These are phyloP conservation scores for Malurus melanocephalus DNA, from an alignment of 2,113 vertebrate species.

Conservation along the genomic window DNA sequence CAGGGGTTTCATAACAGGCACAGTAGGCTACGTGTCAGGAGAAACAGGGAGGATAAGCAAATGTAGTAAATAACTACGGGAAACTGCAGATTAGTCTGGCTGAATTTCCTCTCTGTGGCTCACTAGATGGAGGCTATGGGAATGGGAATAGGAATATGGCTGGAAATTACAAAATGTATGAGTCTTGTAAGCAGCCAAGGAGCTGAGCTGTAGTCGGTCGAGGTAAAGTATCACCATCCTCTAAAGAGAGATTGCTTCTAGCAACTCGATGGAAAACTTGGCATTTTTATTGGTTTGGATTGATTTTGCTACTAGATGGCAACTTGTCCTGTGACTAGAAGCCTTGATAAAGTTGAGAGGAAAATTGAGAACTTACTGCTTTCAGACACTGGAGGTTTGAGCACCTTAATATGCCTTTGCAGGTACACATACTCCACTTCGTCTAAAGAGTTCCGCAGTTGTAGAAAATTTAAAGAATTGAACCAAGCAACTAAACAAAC, in stretches of 20 bases:
- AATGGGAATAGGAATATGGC: background rate
- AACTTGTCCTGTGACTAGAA: background rate
- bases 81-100: background rate
- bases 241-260: background rate
- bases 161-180: background rate
- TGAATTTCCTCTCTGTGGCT: background rate
- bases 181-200: background rate
- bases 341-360: background rate
- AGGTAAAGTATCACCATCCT: background rate
- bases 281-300: background rate
- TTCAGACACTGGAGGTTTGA: background rate
- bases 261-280: background rate
- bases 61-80: background rate
- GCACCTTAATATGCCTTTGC: background rate
- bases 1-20: background rate
- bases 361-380: background rate
- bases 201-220: background rate
- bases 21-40: accelerated
- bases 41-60: accelerated
- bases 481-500: background rate
- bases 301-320: background rate
- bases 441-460: background rate
- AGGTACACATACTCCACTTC: accelerated
- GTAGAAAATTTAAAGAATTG: background rate
- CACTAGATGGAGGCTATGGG: background rate